These are phyloP conservation scores for Podiceps cristatus DNA, from an alignment of 2,113 vertebrate genomes.

Conservation along the genomic window DNA sequence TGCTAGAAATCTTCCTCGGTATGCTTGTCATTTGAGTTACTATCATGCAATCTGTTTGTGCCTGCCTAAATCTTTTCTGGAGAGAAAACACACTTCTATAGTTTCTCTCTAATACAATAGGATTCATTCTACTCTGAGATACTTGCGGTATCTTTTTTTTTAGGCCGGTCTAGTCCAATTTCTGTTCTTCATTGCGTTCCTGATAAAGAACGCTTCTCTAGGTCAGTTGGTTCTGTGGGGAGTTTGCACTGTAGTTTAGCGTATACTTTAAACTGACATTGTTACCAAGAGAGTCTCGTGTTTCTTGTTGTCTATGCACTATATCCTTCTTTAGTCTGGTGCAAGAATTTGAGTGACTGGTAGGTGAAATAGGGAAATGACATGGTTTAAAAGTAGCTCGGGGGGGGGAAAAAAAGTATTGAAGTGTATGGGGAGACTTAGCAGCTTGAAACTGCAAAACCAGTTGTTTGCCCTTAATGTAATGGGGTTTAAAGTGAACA, in stretches of 20 bases:
- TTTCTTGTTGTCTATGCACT: background rate
- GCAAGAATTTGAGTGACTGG: background rate
- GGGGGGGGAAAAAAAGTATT: rapidly evolving
- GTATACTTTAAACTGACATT: background rate
- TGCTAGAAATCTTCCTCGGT: background rate
- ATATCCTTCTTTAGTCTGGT: background rate
- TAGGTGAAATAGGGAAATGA: background rate
- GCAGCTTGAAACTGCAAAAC: background rate
- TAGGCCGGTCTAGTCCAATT: background rate
- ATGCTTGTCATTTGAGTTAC: background rate
- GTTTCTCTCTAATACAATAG: background rate
- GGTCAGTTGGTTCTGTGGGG: background rate
- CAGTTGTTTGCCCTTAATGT: rapidly evolving
- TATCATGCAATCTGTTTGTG: background rate
- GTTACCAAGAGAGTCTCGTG: background rate
- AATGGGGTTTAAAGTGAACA: background rate
- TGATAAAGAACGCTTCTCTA: background rate
- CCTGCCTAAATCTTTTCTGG: background rate
- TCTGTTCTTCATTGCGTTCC: background rate
- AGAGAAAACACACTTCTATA: background rate
- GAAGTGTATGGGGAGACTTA: background rate
- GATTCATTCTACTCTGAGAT: background rate
- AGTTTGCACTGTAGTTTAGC: background rate
- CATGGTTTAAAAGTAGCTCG: background rate
- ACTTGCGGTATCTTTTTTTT: background rate